These are phyloP conservation scores for Diogma glabrata DNA, from an alignment of 2,888 invertebrate species.

Conservation along the genomic window DNA sequence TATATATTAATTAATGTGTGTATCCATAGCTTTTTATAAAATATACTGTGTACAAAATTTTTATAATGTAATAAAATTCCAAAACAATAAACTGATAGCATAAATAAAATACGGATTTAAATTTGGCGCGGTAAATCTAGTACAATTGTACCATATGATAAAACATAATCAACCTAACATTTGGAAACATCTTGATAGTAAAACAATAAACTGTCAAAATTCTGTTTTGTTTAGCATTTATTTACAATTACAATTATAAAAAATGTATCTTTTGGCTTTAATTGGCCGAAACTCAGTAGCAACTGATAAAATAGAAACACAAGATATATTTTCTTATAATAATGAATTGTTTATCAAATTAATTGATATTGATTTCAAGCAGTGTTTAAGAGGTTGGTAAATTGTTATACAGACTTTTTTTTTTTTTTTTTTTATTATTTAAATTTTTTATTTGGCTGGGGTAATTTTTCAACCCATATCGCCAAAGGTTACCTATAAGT, in stretches of 20 bases:
- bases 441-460: not conserved
- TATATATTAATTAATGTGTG: too few species aligned
- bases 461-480: too few species aligned
- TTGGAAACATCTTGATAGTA: not conserved
- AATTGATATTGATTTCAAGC: conserved; percentile 1
- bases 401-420: not conserved
- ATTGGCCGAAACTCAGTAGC: not conserved
- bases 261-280: conserved; percentile 3
- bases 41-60: too few species aligned
- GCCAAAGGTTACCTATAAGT: too few species aligned
- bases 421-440: not conserved
- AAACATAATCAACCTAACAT: not conserved
- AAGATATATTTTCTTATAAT: not conserved
- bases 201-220: not conserved
- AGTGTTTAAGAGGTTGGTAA: not conserved
- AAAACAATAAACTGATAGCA: too few species aligned
- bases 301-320: too few species aligned
- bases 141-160: too few species aligned
- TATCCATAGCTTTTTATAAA: too few species aligned
- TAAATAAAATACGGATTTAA: too few species aligned
- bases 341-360: not conserved
- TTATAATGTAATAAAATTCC: too few species aligned
- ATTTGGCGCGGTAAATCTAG: too few species aligned
- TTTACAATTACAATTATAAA: not conserved
- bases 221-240: not conserved